phyloP scores from a whole-genome alignment of 2,113 vertebrate species.

The Thinocorus orbignyianus region DNA sequence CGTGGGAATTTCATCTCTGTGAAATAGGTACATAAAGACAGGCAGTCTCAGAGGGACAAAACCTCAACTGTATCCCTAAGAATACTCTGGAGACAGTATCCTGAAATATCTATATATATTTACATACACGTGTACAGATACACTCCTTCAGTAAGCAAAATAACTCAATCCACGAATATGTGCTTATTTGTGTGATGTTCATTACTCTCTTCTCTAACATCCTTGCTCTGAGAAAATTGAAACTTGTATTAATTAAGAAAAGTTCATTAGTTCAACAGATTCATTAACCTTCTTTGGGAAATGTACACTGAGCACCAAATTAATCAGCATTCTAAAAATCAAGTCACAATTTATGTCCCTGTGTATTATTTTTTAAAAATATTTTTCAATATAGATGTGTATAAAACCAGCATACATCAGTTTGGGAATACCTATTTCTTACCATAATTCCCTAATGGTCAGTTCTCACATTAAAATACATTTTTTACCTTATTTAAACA shows the following conservation, averaged over 20 bases:
- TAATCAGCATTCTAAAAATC: constrained; percentile 61
- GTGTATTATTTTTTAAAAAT: neutral
- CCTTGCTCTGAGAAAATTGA: constrained; percentile 46
- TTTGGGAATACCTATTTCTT: neutral
- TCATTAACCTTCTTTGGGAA: constrained; percentile 66
- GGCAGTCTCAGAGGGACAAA: neutral
- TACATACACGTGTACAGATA: neutral
- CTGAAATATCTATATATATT: neutral
- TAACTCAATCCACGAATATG: neutral
- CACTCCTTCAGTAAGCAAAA: neutral
- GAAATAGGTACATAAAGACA: neutral
- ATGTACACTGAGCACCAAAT: constrained; percentile 55
- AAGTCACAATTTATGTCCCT: constrained; percentile 19
- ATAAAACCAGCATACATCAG: neutral
- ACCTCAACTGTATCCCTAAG: neutral
- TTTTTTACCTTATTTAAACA: constrained; percentile 13
- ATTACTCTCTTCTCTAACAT: neutral
- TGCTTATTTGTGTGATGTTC: neutral
- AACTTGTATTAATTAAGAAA: constrained; percentile 57
- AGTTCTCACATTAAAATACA: neutral
- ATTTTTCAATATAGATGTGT: neutral
- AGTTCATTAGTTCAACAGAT: constrained; percentile 61
- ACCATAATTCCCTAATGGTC: neutral
- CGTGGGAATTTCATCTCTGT: neutral
- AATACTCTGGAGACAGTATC: neutral